Evolutionary conservation across 92 coral and sea anemone genomes (phyloP), one percentile per base, ranked within the genome.

Genomic region (Meandrina meandrites): DNA sequence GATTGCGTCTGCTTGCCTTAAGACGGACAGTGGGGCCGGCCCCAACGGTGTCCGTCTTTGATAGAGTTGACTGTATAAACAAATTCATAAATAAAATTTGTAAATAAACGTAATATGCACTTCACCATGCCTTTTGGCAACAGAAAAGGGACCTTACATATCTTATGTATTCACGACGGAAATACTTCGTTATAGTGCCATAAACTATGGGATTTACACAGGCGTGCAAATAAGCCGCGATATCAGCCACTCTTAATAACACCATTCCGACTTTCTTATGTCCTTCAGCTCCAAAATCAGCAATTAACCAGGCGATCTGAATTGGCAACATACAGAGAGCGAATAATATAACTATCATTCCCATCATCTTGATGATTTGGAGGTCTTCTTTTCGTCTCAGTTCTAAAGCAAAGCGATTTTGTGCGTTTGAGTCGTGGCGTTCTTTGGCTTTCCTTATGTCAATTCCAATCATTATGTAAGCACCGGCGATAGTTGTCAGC

Each of bases 321-420:
- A 89, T 89, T 30, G 94, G 94, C 22, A 91, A 53, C 86, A 91
- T 91, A 42, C 88, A 91, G 32, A 91, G 57, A 8, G 94, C 94
- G 71, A 91, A 91, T 62, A 91, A 86, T 34, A 84, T 56, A 0
- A 91, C 94, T 70, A 91, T 89, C 42, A 85, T 45, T 6, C 91
- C 94, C 67, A 91, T 75, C 81, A 89, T 91, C 75, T 91, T 91
- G 50, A 91, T 91, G 6, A 91, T 89, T 45, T 81, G 94, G 6
- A 91, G 56, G 42, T 91, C 94, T 75, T 91, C 94, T 64, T 88
- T 85, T 60, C 86, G 36, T 19, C 94, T 48, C 64, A 83, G 67
- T 53, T 81, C 94, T 31, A 79, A 83, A 8, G 82, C 84, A 31
- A 51, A 35, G n/a, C 84, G 78, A 31, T 86, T 76, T 35, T 85